phyloP scores from a whole-genome alignment of 2,797 vertebrate species.

The Phalanger gymnotis region DNA sequence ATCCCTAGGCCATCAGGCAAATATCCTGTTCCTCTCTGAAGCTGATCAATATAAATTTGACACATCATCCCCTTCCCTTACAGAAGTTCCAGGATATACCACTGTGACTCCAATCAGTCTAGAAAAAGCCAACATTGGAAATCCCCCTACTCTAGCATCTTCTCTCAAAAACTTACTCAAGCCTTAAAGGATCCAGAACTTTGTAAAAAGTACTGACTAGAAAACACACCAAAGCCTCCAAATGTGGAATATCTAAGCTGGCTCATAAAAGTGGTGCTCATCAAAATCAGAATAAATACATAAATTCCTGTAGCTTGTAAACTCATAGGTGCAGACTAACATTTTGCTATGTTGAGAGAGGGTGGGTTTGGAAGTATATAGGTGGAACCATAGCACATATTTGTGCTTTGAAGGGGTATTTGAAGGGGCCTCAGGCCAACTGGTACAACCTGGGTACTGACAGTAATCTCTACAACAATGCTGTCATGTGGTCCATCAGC shows the following conservation, averaged over 20 bases:
- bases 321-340: background rate
- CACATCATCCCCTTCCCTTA: background rate
- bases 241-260: background rate
- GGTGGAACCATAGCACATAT: background rate
- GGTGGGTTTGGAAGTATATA: too few species aligned
- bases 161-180: background rate
- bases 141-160: background rate
- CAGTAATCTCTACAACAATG: background rate
- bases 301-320: background rate
- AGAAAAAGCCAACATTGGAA: background rate
- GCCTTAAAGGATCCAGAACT: background rate
- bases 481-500: background rate
- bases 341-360: background rate
- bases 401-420: too few species aligned
- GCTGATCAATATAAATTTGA: fast-evolving
- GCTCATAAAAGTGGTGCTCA: fast-evolving
- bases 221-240: background rate
- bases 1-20: background rate
- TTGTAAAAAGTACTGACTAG: background rate
- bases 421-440: too few species aligned
- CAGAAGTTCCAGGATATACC: background rate
- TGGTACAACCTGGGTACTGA: background rate
- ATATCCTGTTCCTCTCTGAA: background rate
- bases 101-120: background rate
- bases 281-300: background rate